Evolutionary conservation across 1,140 invertebrate genomes (phyloP).

Genomic region (Steinernema khuongi): DNA sequence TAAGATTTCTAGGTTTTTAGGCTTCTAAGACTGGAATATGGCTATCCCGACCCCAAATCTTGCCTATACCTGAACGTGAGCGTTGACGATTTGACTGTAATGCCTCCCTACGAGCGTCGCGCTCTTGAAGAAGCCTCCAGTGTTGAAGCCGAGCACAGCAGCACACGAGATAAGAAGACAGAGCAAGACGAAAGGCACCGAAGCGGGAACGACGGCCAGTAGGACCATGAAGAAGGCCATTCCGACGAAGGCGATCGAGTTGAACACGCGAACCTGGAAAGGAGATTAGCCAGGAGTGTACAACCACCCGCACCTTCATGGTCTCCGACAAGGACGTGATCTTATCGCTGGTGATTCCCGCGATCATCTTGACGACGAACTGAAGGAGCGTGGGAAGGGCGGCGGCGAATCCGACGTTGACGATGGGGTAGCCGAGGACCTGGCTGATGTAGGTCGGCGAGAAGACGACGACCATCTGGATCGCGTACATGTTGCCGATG

Average conservation of each 20-base stretch:
- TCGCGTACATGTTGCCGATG: slow-evolving; percentile 34
- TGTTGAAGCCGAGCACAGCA: slow-evolving; percentile 43
- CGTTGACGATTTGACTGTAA: slow-evolving; percentile 38
- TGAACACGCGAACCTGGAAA: no score
- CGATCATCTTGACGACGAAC: slow-evolving; percentile 32
- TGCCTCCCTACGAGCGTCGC: slow-evolving; percentile 44
- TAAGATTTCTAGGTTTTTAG: no score
- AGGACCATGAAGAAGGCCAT: slow-evolving; percentile 42
- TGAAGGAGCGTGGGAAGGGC: slow-evolving; percentile 36
- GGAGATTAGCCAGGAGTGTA: no score
- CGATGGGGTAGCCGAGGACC: slow-evolving; percentile 32
- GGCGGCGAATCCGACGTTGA: slow-evolving; percentile 37
- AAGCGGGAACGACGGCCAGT: slow-evolving; percentile 22
- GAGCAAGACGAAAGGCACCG: not conserved
- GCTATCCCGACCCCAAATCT: no score
- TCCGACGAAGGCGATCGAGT: slow-evolving; percentile 45
- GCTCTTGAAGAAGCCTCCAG: slow-evolving; percentile 48
- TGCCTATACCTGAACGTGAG: not conserved
- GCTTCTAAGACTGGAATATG: no score
- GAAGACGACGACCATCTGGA: slow-evolving; percentile 36
- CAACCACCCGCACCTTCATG: slow-evolving; percentile 29
- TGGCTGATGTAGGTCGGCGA: slow-evolving; percentile 31
- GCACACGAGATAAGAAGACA: slow-evolving; percentile 25
- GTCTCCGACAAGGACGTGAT: slow-evolving; percentile 12
- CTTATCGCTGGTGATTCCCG: not conserved